A percentile compares a stretch with the other conserved stretches of the same genome.
Conservation (phyloP, 1,140 invertebrate species). For the Onthophagus taurus region DNA sequence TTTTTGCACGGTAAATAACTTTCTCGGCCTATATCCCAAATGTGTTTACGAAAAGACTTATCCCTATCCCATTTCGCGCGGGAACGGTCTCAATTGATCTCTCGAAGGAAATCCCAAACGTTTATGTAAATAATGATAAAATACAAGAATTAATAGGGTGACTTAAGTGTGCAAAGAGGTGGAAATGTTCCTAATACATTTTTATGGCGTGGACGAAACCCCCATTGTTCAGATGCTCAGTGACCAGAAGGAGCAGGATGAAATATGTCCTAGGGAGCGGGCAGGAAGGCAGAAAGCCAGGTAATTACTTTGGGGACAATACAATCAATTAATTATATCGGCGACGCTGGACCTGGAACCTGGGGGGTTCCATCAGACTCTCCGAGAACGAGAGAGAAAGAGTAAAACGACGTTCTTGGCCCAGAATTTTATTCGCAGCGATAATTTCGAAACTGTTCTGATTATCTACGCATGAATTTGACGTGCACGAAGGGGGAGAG, state of each 20-base stretch:
- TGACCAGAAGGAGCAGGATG: conserved; percentile 35
- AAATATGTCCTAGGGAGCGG: conserved; percentile 31
- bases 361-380: neutral
- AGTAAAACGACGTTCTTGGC: neutral
- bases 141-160: too few species aligned
- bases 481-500: too few species aligned
- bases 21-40: too few species aligned
- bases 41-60: too few species aligned
- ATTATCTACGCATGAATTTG: too few species aligned
- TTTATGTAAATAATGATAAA: too few species aligned
- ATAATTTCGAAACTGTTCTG: too few species aligned
- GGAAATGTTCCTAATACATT: conserved; percentile 8
- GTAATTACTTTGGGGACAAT: conserved; percentile 38
- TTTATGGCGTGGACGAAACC: conserved; percentile 5
- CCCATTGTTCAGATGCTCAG: conserved; percentile 29
- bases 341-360: conserved; percentile 16
- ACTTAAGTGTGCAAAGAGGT: too few species aligned
- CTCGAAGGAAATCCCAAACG: too few species aligned
- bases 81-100: too few species aligned
- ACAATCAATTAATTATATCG: conserved; percentile 36
- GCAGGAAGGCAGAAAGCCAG: conserved; percentile 28
- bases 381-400: neutral
- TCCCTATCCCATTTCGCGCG: too few species aligned
- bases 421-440: neutral
- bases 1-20: too few species aligned